These are phyloP conservation scores for Habroteleia sp. DNA, from an alignment of 2,888 invertebrate species.

Conservation along the genomic window DNA sequence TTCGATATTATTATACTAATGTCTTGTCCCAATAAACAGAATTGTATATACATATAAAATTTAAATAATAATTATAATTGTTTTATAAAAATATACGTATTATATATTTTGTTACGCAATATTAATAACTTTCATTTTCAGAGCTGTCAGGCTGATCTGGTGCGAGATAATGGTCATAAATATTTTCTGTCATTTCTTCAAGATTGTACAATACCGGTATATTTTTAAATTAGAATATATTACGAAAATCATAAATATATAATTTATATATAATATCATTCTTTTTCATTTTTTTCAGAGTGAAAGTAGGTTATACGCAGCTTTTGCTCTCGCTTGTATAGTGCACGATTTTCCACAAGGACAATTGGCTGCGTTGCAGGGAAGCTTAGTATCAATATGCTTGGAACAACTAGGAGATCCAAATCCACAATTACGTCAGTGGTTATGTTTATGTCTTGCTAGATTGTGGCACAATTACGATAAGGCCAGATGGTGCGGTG, in stretches of 20 bases:
- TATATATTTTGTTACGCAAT: not conserved
- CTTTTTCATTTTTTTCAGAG: conserved; percentile 82
- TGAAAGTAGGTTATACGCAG: conserved; percentile 95
- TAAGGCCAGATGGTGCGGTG: conserved; percentile 96
- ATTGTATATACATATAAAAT: too few relatives aligned
- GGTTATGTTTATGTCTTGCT: conserved; percentile 96
- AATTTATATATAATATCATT: not conserved
- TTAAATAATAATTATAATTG: not conserved
- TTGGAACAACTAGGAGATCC: conserved; percentile 92
- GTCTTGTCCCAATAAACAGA: too few relatives aligned
- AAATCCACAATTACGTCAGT: conserved; percentile 87
- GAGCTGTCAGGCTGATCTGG: conserved; percentile 96
- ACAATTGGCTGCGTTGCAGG: conserved; percentile 94
- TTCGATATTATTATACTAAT: too few relatives aligned
- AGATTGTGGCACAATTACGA: conserved; percentile 94
- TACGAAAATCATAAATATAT: too few relatives aligned
- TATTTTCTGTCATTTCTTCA: conserved; percentile 96
- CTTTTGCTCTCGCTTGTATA: conserved; percentile 96
- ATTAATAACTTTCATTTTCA: conserved; percentile 76
- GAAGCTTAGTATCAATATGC: conserved; percentile 94
- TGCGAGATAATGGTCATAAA: conserved; percentile 95
- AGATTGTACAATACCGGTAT: conserved; percentile 91
- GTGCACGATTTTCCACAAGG: conserved; percentile 94
- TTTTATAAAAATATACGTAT: conserved; percentile 11
- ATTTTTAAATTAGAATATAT: conserved; percentile 6